Evolutionary conservation across 2,797 vertebrate genomes (phyloP).

Genomic region (Carcharodon carcharias): DNA sequence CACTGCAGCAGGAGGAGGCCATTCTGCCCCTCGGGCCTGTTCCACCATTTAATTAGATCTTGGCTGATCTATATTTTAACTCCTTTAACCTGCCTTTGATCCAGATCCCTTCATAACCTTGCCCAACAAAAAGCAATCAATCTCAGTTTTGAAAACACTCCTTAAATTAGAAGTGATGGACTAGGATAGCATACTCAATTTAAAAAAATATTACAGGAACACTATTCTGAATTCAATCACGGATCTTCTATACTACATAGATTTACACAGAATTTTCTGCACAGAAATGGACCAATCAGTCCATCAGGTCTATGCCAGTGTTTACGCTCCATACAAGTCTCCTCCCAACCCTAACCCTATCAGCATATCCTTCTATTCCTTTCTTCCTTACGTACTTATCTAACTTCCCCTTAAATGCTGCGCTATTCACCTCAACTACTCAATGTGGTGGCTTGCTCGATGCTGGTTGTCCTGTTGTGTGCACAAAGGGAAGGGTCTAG

Average conservation of each 20-base stretch:
- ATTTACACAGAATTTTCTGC: background rate
- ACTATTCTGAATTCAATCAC: background rate
- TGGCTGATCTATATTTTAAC: background rate
- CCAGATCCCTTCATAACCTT: background rate
- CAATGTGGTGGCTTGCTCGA: background rate
- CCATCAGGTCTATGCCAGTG: background rate
- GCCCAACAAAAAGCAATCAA: background rate
- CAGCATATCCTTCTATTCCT: background rate
- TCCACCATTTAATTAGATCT: background rate
- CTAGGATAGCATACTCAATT: background rate
- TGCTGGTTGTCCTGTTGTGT: no score
- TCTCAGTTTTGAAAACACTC: background rate
- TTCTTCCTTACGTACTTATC: background rate
- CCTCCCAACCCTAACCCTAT: background rate
- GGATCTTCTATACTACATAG: background rate
- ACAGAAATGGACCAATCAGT: background rate
- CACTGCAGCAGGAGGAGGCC: background rate
- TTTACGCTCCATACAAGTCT: background rate
- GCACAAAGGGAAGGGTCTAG: constrained; percentile 47
- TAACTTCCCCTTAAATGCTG: background rate
- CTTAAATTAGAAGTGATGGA: background rate
- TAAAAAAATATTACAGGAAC: background rate
- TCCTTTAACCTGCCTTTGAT: background rate
- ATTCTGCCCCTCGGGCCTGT: background rate
- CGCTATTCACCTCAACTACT: background rate